phyloP scores from a whole-genome alignment of 1,140 invertebrate genomes.

The Ridgeia piscesae region DNA sequence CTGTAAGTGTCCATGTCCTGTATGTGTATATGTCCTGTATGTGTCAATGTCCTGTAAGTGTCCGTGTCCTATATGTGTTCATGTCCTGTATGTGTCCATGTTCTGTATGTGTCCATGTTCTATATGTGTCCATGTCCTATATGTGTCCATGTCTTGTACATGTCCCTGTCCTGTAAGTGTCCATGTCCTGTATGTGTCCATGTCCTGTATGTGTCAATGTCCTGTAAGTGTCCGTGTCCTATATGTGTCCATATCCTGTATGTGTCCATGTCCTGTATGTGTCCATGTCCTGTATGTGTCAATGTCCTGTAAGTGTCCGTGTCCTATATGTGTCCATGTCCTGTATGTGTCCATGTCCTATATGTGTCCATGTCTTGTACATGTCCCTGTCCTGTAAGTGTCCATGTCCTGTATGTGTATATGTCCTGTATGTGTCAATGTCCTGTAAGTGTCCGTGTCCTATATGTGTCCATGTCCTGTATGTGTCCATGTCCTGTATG shows the following conservation, averaged over 20 bases:
- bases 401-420: no score
- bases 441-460: neutral
- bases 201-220: neutral
- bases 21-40: neutral
- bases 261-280: neutral
- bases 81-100: neutral
- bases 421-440: neutral
- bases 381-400: no score
- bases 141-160: neutral
- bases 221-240: no score
- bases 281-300: neutral
- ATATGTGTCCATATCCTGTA: neutral
- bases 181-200: neutral
- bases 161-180: neutral
- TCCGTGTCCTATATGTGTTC: neutral
- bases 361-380: neutral
- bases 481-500: neutral
- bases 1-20: neutral
- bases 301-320: neutral
- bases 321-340: neutral
- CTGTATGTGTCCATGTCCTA: neutral
- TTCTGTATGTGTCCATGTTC: neutral
- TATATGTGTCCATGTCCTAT: neutral
- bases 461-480: neutral
- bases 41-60: neutral